Evolutionary conservation across 1,140 invertebrate species (phyloP).

Genomic region (Trachymyrmex septentrionalis): DNA sequence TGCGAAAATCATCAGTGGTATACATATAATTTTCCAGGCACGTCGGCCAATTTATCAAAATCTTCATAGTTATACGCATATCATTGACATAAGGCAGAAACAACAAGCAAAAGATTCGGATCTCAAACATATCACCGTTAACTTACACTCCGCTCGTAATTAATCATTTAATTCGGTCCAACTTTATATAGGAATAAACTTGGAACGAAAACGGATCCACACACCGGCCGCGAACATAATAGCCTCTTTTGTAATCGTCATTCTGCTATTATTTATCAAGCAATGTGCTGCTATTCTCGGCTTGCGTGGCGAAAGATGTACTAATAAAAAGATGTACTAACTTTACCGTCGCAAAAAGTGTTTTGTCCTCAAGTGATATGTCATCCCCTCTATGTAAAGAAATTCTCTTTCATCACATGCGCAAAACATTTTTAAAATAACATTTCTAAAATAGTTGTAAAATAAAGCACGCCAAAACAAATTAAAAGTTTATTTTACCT

Average conservation of each 20-base stretch:
- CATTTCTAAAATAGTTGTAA: background rate
- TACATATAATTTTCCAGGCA: too few species aligned
- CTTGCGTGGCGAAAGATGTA: background rate
- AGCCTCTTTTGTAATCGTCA: conserved; percentile 22
- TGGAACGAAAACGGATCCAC: conserved; percentile 4
- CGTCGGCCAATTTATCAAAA: conserved; percentile 14
- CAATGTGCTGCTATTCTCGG: background rate
- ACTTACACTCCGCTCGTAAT: background rate
- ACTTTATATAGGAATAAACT: conserved; percentile 17
- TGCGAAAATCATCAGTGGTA: background rate
- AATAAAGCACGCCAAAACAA: too few species aligned
- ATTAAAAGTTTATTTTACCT: too few species aligned
- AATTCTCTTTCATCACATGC: background rate
- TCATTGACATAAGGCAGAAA: background rate
- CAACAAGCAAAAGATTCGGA: background rate
- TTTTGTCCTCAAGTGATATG: background rate
- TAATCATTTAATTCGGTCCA: conserved; percentile 21
- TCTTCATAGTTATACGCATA: background rate
- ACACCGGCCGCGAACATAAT: conserved; percentile 2
- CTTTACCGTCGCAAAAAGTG: conserved; percentile 23
- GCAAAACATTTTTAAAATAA: background rate
- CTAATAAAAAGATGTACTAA: conserved; percentile 1
- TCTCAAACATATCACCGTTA: background rate
- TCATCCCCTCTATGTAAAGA: background rate
- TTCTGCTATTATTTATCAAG: conserved; percentile 51